phyloP scores from a whole-genome alignment of 2,888 invertebrate species.

The Drosophila ustulata region DNA sequence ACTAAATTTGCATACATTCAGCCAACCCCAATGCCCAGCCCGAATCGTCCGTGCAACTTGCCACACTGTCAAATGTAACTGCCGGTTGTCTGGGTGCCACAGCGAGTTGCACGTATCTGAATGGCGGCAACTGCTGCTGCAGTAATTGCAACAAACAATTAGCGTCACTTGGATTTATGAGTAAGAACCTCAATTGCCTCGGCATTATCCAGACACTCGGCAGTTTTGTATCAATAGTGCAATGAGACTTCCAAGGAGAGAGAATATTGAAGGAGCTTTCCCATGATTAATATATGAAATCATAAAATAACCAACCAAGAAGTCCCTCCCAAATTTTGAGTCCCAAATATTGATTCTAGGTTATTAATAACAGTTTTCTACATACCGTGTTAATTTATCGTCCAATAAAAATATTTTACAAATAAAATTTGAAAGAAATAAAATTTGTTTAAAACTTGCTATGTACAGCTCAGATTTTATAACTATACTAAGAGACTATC shows the following conservation, averaged over 20 bases:
- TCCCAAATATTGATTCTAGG: no score
- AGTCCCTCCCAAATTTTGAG: no score
- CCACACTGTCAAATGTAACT: constrained; percentile 49
- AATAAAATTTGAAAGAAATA: background rate
- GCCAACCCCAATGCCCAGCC: background rate
- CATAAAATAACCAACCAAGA: no score
- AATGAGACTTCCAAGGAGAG: background rate
- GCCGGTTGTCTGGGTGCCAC: constrained; percentile 13
- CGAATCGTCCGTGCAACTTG: background rate
- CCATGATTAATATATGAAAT: background rate
- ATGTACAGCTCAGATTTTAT: background rate
- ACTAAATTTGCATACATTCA: constrained; percentile 70
- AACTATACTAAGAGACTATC: background rate
- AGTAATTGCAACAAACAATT: constrained; percentile 81
- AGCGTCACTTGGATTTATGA: constrained; percentile 80
- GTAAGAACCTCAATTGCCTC: constrained; percentile 63
- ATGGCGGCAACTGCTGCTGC: constrained; percentile 68
- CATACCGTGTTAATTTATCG: no score
- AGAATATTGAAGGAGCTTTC: background rate
- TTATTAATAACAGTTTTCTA: no score
- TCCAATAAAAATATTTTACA: background rate
- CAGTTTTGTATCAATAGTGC: constrained; percentile 39
- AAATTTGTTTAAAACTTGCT: background rate
- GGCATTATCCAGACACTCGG: constrained; percentile 27
- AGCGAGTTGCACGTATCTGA: constrained; percentile 61